Evolutionary conservation across 1,140 invertebrate species (phyloP).

Genomic region (Drosophila melanica): DNA sequence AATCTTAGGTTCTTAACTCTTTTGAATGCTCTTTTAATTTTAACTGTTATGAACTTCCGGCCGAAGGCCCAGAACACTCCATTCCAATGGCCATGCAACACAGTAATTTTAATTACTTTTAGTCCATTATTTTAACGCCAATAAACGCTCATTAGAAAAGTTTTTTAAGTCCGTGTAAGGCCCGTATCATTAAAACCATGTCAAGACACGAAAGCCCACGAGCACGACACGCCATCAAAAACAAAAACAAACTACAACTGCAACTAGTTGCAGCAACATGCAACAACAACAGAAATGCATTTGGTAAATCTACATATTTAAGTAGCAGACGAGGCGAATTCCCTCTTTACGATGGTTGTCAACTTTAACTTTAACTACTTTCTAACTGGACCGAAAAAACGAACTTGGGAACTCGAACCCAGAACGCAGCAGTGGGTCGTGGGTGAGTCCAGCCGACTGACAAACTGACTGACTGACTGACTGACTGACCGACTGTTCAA

Average conservation of each 20-base stretch:
- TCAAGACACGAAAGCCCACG: slow-evolving; percentile 49
- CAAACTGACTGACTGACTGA: slow-evolving; percentile 10
- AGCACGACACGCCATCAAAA: slow-evolving; percentile 26
- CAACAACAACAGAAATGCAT: slow-evolving; percentile 74
- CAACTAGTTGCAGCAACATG: slow-evolving; percentile 2
- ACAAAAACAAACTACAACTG: slow-evolving; percentile 13
- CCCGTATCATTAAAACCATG: slow-evolving; percentile 67
- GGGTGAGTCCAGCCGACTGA: slow-evolving; percentile 51
- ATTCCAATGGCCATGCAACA: not conserved
- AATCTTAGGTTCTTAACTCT: no score
- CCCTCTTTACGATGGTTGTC: slow-evolving; percentile 48
- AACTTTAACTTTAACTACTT: slow-evolving; percentile 74
- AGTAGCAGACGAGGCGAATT: slow-evolving; percentile 40
- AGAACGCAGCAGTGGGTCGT: slow-evolving; percentile 67
- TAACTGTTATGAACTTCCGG: slow-evolving; percentile 20
- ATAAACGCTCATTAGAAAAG: slow-evolving; percentile 65
- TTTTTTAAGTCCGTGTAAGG: slow-evolving; percentile 18
- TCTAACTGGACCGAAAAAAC: slow-evolving; percentile 41
- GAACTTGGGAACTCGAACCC: no score
- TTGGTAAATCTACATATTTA: slow-evolving; percentile 74
- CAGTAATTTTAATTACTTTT: slow-evolving; percentile 1
- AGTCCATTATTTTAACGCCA: slow-evolving; percentile 10
- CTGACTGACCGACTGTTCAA: slow-evolving; percentile 19
- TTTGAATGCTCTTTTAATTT: slow-evolving; percentile 3
- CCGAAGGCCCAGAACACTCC: not conserved